phyloP scores from a whole-genome alignment of 2,888 invertebrate species.

The Syrphus vitripennis region DNA sequence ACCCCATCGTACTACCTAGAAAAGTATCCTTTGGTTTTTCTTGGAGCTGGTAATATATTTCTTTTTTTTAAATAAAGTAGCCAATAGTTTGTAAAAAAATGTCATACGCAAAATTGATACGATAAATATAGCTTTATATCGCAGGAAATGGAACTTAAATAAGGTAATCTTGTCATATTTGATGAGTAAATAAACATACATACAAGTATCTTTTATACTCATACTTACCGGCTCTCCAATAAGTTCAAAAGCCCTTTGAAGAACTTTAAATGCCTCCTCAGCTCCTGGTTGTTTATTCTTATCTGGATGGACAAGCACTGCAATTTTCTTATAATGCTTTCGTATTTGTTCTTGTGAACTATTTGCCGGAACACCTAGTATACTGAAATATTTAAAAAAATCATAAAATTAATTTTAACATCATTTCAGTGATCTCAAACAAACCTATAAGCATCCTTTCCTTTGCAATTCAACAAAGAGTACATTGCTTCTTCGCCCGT shows the following conservation, averaged over 20 bases:
- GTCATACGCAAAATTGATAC: no score
- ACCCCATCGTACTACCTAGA: no score
- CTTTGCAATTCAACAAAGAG: conserved; percentile 94
- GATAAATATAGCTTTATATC: no score
- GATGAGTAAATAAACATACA: no score
- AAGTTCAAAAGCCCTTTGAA: conserved; percentile 96
- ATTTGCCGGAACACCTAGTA: conserved; percentile 92
- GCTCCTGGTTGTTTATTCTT: conserved; percentile 97
- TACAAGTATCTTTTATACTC: no score
- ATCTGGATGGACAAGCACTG: conserved; percentile 97
- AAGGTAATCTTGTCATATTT: no score
- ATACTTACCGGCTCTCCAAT: conserved; percentile 93
- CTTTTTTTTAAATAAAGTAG: no score
- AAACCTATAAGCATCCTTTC: conserved; percentile 96
- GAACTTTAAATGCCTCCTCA: conserved; percentile 97
- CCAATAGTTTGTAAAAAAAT: no score
- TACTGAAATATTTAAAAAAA: conserved; percentile 82
- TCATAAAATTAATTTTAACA: not conserved
- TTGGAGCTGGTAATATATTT: no score
- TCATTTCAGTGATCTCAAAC: conserved; percentile 10
- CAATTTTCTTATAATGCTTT: conserved; percentile 96
- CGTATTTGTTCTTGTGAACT: conserved; percentile 97
- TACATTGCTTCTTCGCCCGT: conserved; percentile 98
- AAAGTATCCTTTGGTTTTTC: no score
- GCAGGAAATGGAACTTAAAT: no score